phyloP scores from a whole-genome alignment of 2,888 invertebrate genomes.

The Xestobium rufovillosum region DNA sequence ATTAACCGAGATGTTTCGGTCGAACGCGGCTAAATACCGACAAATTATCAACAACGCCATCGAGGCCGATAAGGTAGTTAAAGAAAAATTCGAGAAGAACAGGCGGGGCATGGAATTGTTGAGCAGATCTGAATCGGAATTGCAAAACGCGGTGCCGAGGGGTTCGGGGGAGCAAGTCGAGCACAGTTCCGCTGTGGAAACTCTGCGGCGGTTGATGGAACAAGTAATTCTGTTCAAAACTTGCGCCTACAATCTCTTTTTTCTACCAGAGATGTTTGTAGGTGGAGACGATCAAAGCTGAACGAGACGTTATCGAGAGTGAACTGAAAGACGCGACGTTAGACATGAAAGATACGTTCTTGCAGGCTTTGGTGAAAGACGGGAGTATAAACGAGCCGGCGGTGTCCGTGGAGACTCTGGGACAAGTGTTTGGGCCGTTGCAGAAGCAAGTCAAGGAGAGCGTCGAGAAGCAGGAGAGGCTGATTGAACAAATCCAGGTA shows the following conservation, averaged over 20 bases:
- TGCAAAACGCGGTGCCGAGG: conserved; percentile 64
- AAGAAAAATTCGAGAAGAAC: conserved; percentile 77
- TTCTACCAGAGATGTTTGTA: conserved; percentile 33
- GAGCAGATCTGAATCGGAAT: conserved; percentile 62
- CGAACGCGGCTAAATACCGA: conserved; percentile 87
- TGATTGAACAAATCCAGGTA: conserved; percentile 62
- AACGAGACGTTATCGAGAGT: conserved; percentile 82
- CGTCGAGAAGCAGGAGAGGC: conserved; percentile 59
- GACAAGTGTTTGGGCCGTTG: conserved; percentile 66
- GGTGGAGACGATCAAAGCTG: conserved; percentile 80
- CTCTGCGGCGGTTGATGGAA: conserved; percentile 71
- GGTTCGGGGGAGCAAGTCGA: conserved; percentile 47
- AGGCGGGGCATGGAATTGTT: conserved; percentile 73
- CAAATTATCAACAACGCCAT: conserved; percentile 89
- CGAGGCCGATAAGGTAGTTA: conserved; percentile 72
- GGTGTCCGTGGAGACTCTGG: conserved; percentile 63
- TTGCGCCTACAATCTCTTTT: conserved; percentile 2
- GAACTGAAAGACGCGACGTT: conserved; percentile 72
- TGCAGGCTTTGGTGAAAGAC: conserved; percentile 66
- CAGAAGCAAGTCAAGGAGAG: conserved; percentile 73
- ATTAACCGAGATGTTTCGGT: conserved; percentile 81
- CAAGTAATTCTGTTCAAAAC: conserved; percentile 44
- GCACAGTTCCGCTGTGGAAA: conserved; percentile 54
- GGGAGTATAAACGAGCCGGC: conserved; percentile 73
- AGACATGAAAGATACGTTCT: conserved; percentile 77